phyloP scores from a whole-genome alignment of 2,797 vertebrate species.

The Oceanodroma leucorhoa region DNA sequence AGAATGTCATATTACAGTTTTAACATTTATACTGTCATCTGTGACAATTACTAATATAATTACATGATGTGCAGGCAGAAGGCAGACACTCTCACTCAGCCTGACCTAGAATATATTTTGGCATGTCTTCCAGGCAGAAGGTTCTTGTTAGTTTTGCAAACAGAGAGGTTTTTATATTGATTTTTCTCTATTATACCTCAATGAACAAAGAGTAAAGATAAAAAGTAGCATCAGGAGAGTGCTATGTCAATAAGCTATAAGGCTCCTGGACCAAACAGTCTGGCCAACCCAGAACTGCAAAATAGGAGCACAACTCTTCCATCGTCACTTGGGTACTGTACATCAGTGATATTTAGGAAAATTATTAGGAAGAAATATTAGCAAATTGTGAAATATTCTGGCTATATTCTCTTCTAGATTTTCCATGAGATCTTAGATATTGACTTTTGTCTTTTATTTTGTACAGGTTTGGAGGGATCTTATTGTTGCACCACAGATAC shows the following conservation, averaged over 20 bases:
- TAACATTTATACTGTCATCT: neutral
- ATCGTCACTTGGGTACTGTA: rapidly evolving
- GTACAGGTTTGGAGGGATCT: neutral
- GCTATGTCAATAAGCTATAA: neutral
- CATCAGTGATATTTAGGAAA: neutral
- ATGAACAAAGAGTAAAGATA: neutral
- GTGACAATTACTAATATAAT: neutral
- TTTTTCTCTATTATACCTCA: neutral
- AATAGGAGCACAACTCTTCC: neutral
- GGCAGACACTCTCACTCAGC: neutral
- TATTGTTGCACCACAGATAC: neutral
- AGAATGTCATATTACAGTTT: neutral
- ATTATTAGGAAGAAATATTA: neutral
- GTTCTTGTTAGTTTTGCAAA: neutral
- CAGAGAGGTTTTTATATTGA: neutral
- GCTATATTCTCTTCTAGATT: neutral
- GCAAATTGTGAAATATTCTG: neutral
- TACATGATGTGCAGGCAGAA: neutral
- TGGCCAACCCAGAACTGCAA: neutral
- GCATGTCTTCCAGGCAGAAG: neutral
- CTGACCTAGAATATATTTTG: neutral
- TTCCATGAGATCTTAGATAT: neutral
- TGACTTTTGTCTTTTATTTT: neutral
- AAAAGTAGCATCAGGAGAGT: neutral
- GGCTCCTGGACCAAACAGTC: neutral